A percentile compares a stretch with the other conserved stretches of the same genome.
These are phyloP conservation scores for Mythimna vitellina DNA, from an alignment of 2,888 invertebrate species.

Conservation along the genomic window DNA sequence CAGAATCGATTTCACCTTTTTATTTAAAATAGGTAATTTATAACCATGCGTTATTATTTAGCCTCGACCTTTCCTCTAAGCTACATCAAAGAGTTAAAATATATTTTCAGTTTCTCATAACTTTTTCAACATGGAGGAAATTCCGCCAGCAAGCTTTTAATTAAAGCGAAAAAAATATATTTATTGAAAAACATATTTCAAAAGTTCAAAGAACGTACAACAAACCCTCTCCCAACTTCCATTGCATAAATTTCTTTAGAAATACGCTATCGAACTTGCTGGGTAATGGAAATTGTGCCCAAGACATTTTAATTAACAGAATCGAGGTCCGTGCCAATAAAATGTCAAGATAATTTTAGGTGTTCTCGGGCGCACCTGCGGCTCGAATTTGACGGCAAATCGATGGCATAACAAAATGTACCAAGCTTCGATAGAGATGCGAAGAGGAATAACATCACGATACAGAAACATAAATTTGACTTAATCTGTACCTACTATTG, in stretches of 20 bases:
- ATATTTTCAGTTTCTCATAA: not conserved
- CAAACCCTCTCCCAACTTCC: slow-evolving; percentile 31
- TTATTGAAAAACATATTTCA: slow-evolving; percentile 7
- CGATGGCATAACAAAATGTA: slow-evolving; percentile 73
- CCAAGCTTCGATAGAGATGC: slow-evolving; percentile 31
- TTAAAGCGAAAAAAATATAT: slow-evolving; percentile 10
- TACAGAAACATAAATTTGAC: slow-evolving; percentile 10
- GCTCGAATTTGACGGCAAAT: slow-evolving; percentile 77
- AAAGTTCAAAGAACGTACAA: slow-evolving; percentile 45
- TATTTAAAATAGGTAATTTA: too few relatives aligned
- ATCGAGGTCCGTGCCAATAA: slow-evolving; percentile 77
- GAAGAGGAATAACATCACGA: slow-evolving; percentile 24
- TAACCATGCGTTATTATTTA: too few relatives aligned
- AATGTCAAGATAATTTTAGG: slow-evolving; percentile 83
- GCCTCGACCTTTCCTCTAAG: too few relatives aligned
- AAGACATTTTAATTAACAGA: slow-evolving; percentile 81
- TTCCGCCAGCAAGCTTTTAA: slow-evolving; percentile 1
- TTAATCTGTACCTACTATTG: too few relatives aligned
- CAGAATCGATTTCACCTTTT: too few relatives aligned
- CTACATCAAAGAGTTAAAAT: not conserved
- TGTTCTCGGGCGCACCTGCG: slow-evolving; percentile 80
- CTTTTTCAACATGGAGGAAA: not conserved
- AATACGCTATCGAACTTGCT: slow-evolving; percentile 51
- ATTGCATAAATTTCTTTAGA: slow-evolving; percentile 52
- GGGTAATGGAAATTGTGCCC: slow-evolving; percentile 63